Evolutionary conservation across 1,140 invertebrate genomes (phyloP), one percentile per base, ranked within the genome.

Genomic region (Tachypleus tridentatus): DNA sequence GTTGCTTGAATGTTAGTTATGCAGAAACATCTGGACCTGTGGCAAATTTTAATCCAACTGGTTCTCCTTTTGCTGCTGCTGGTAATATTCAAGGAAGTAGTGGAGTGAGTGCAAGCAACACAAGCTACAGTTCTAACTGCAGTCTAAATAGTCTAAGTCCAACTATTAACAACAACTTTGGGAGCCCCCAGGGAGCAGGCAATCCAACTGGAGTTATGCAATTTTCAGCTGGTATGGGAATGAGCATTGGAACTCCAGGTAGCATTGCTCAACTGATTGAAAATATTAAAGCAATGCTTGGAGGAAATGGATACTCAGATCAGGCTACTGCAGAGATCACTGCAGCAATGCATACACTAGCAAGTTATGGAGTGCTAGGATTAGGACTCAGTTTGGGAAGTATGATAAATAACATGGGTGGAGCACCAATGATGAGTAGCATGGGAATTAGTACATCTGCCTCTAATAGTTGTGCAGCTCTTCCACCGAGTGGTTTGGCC

Each of bases 11-110:
- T 81, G 91, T 97, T 67, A 95, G 91, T 74, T 97, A 97, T 79
- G 92, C 93, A 59, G 93, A 97, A 80, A 86, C 95, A 66, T 90
- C 86, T 66, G 93, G 93, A 11, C 93, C 93, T 4, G 91, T 97
- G 61, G 93, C 93, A 68, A 96, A 95, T 81, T 94, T 91, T 79
- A 96, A 97, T 81, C 93, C 93, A 11, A 96, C 93, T 57, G 93
- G 93, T 61, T 96, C 92, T 67, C 93, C 93, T 8, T 97, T 93
- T 79, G 91, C 93, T 80, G 81, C 86, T 70, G 76, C 74, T 64
- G 72, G 71, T 60, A 70, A 70, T 74, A 73, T 69, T 58, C 64
- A 69, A 62, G 61, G 54, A 54, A 67, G 65, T 61, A 49, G 52
- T 10, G 52, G 59, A 61, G 56, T 65, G 52, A 61, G 70, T 52